Evolutionary conservation across 53 echinoderm and acorn worm species (phyloP).

Genomic region (Antedon mediterranea): DNA sequence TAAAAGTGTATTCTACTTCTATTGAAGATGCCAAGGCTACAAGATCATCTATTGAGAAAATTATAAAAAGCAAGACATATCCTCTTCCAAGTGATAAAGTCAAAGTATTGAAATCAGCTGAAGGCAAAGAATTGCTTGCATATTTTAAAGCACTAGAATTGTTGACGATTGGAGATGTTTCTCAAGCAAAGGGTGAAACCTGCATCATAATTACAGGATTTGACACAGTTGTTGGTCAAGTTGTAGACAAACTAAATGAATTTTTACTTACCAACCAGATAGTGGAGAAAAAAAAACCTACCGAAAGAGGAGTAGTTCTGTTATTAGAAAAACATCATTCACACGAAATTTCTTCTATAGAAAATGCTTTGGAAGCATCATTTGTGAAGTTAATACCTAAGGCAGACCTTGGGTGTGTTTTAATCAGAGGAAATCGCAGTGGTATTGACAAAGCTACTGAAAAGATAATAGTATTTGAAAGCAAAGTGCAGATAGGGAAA

Average conservation of each 20-base stretch:
- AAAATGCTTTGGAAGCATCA: neutral
- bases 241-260: neutral
- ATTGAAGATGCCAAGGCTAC: neutral
- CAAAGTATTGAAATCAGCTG: neutral
- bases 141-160: neutral
- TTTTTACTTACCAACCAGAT: neutral
- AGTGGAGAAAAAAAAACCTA: neutral
- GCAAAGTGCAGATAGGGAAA: neutral
- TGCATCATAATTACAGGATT: neutral
- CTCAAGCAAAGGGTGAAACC: too few relatives aligned
- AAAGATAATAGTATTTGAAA: neutral
- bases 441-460: neutral
- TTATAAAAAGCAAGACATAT: neutral
- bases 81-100: neutral
- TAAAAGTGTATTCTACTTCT: neutral
- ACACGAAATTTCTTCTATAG: neutral
- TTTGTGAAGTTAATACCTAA: neutral
- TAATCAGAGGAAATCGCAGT: neutral
- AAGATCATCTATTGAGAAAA: neutral
- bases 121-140: neutral
- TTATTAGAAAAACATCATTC: neutral
- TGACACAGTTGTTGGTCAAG: neutral
- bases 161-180: neutral
- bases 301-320: neutral
- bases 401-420: neutral